Conservation (phyloP, 2,888 invertebrate genomes). For the Galerucella nymphaeae region DNA sequence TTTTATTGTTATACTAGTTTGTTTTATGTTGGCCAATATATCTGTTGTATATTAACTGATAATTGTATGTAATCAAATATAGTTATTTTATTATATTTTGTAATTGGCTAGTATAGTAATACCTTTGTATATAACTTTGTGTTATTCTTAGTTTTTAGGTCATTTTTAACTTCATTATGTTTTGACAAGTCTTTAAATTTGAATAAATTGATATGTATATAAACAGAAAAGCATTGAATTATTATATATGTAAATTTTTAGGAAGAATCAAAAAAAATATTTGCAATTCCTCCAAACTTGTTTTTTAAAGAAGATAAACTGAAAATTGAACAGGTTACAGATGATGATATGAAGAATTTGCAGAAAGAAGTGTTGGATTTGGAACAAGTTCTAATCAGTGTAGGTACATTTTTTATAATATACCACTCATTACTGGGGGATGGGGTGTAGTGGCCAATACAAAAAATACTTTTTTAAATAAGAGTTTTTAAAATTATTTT, state of each 20-base stretch:
- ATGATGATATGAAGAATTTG: constrained; percentile 36
- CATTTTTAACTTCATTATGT: too few species aligned
- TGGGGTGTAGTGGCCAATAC: too few species aligned
- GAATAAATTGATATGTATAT: not conserved
- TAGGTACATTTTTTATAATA: constrained; percentile 15
- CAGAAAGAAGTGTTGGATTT: constrained; percentile 33
- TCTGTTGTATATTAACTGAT: too few species aligned
- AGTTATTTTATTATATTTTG: too few species aligned
- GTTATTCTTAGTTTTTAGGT: too few species aligned
- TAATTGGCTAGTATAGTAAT: too few species aligned
- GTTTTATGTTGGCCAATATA: not conserved
- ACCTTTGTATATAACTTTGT: too few species aligned
- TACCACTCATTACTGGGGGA: too few species aligned
- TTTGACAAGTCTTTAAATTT: too few species aligned
- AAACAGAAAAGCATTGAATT: not conserved
- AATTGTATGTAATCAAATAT: too few species aligned
- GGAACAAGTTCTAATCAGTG: constrained; percentile 34
- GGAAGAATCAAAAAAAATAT: constrained; percentile 38
- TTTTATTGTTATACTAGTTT: not conserved
- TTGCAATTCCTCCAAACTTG: constrained; percentile 42
- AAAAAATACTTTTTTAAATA: too few species aligned
- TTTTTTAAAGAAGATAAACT: constrained; percentile 38
- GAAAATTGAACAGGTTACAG: constrained; percentile 25
- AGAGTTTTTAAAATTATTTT: too few species aligned
- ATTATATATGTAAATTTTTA: constrained; percentile 19